Base-by-base conservation (phyloP, 2,797 vertebrate genomes). In the Cryptoprocta ferox region DNA sequence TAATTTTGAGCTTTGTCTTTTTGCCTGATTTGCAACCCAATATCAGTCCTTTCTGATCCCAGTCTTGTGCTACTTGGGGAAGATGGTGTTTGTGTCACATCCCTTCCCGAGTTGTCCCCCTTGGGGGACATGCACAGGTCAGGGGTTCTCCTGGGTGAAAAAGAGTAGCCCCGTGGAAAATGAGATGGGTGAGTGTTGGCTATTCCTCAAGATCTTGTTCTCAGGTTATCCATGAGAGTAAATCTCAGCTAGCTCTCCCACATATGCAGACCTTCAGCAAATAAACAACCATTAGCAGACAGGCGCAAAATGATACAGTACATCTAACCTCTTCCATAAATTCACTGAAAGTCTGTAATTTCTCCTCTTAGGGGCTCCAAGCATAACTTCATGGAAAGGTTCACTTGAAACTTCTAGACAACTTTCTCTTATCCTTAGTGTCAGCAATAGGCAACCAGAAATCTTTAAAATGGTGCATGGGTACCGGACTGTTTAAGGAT, bases 41-140 rank as follows among this genome's bases (percentile, higher is more conserved):
- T 14, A 37, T 8, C 59, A 76, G 59, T 15, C 18, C 19, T 93
- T 91, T 79, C 39, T 24, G 68, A 73, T 81, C 42, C 80, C 3
- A 1, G 1, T 26, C 30, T 30, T 26, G 21, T 13, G 16, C 65
- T n/a, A 8, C 9, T 24, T 35, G 21, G 71, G 73, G 76, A 75
- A n/a, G 30, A 1, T 8, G 28, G 19, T 32, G 12, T 45, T 59
- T 18, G 5, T 61, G 48, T 76, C 26, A 24, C 8, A 11, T 42
- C 30, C 45, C 0, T 37, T 71, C 89, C 82, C 26, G 61, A 59
- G 30, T 0, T 7, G 1, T 53, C 7, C 19, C 39, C 35, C 32
- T 37, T 14, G 21, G 56, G 8, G 21, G 50, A 53, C 24, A 4
- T 0, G 0, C 4, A 16, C 4, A 45, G 1, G 4, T 3, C 3